Evolutionary conservation across 2,113 vertebrate genomes (phyloP).

Genomic region (Cyprinus carpio): DNA sequence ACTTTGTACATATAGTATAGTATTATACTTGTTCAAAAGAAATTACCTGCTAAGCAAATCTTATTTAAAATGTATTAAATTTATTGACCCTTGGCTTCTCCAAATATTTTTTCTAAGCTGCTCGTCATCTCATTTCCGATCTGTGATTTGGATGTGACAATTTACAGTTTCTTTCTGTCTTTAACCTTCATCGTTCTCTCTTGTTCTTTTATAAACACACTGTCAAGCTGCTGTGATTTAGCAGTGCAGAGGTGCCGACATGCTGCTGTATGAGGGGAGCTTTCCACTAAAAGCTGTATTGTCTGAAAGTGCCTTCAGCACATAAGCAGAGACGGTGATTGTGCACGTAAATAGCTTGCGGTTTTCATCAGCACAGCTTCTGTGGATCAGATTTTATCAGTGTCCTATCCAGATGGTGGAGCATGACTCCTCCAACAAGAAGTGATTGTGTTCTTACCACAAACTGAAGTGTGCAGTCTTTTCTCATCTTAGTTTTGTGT

Average conservation of each 20-base stretch:
- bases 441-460: neutral
- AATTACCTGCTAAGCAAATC: too few relatives aligned
- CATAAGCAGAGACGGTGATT: slow-evolving; percentile 10
- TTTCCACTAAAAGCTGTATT: neutral
- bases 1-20: too few relatives aligned
- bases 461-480: neutral
- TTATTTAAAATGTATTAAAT: too few relatives aligned
- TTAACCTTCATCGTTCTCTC: slow-evolving; percentile 22
- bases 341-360: slow-evolving; percentile 1
- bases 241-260: neutral
- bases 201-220: slow-evolving; percentile 28
- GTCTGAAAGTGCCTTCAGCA: slow-evolving; percentile 19
- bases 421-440: neutral
- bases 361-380: neutral
- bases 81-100: too few relatives aligned
- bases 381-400: slow-evolving; percentile 39
- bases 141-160: neutral
- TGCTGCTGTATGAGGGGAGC: neutral
- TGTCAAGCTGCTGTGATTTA: neutral
- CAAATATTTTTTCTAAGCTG: too few relatives aligned
- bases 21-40: too few relatives aligned
- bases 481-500: neutral
- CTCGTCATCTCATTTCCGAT: neutral
- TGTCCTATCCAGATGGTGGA: neutral
- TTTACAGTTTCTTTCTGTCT: neutral